Evolutionary conservation across 2,888 invertebrate genomes (phyloP).

Genomic region (Anoncus sp.): DNA sequence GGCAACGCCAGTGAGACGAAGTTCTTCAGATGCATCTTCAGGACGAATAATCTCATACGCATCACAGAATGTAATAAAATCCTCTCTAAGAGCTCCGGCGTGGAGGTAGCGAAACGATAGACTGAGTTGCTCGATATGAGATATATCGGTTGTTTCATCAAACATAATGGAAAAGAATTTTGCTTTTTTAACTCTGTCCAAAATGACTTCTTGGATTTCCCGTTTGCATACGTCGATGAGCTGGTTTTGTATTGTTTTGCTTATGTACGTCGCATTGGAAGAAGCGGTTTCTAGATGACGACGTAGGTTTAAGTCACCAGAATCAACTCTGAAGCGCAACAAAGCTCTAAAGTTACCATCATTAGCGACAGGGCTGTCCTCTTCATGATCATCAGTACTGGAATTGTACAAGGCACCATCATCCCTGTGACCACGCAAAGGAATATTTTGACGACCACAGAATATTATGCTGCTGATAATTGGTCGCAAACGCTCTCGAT

Average conservation of each 20-base stretch:
- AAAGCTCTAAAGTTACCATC: slow-evolving; percentile 69
- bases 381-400: no score
- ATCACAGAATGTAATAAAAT: slow-evolving; percentile 71
- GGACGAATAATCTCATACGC: slow-evolving; percentile 60
- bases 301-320: slow-evolving; percentile 67
- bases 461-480: slow-evolving; percentile 67
- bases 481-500: slow-evolving; percentile 54
- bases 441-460: slow-evolving; percentile 70
- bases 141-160: slow-evolving; percentile 73
- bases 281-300: slow-evolving; percentile 66
- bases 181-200: slow-evolving; percentile 52
- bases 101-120: slow-evolving; percentile 65
- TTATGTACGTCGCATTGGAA: slow-evolving; percentile 68
- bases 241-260: slow-evolving; percentile 73
- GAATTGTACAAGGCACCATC: slow-evolving; percentile 21
- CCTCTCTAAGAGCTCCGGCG: slow-evolving; percentile 59
- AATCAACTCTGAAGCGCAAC: slow-evolving; percentile 66
- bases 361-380: neutral
- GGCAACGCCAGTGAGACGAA: slow-evolving; percentile 66
- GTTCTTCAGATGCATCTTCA: slow-evolving; percentile 61
- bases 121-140: slow-evolving; percentile 72
- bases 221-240: slow-evolving; percentile 70
- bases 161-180: slow-evolving; percentile 71
- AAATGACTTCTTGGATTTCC: slow-evolving; percentile 65
- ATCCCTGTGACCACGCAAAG: slow-evolving; percentile 68